Evolutionary conservation across 2,113 vertebrate species (phyloP), one percentile per base, ranked within the genome.

Genomic region (Puffinus mauretanicus): DNA sequence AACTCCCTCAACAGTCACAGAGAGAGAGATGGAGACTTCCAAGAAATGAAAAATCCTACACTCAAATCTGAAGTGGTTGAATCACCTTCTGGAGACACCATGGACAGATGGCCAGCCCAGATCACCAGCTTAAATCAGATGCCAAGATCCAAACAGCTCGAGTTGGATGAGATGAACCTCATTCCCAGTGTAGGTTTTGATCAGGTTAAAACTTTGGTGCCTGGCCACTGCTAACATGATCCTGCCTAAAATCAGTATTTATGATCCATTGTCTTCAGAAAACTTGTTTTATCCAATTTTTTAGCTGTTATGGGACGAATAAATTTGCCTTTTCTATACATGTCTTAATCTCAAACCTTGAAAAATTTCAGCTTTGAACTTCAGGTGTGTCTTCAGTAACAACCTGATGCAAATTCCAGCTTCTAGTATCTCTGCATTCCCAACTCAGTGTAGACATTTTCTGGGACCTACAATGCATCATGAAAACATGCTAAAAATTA

Each of bases 61-160:
- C 30, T 46, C 26, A 14, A 3, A 9, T 22, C 34, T 47, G n/a
- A 34, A 76, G 21, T 27, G 38, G 11, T 21, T 32, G 46, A 36
- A 5, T 40, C 52, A 54, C 16, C 46, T 85, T 55, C 61, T 15
- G 14, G n/a, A 80, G 69, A 34, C 62, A n/a, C 34, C 34, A 9
- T 0, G 51, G 51, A 18, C 32, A 24, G 55, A 8, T 3, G 16
- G 12, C 27, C 78, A 62, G 30, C n/a, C 46, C 30, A 36, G 40
- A 22, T 47, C 61, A 62, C 16, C 24, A 32, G 47, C 67, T n/a
- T n/a, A 15, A 30, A 13, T 42, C 32, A 49, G 16, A 16, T 18
- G 3, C 14, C 70, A 32, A 13, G 29, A 55, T 47, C 30, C 73
- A 36, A 55, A 65, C 6, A 73, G 44, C 19, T 57, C 0, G 0